Base-by-base conservation (phyloP, 2,113 vertebrate genomes). In the Antigone vipio region DNA sequence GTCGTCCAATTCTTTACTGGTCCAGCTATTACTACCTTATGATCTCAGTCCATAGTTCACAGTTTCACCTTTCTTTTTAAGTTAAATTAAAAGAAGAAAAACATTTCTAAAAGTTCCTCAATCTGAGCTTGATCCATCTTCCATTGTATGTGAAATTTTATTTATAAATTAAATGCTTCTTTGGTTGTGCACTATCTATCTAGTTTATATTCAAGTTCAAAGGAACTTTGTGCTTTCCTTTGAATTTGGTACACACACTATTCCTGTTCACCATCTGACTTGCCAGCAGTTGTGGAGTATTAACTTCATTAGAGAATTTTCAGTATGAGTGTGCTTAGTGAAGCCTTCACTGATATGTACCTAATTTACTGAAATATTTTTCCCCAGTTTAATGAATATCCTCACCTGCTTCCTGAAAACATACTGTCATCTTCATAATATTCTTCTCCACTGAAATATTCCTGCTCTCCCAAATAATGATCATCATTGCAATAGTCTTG, bases 401-500 rank as follows among this genome's bases (percentile, higher is more conserved):
- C 92, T 97, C 55, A 99, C 99, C 99, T 99, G 96, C 98, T 99
- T 94, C 98, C 98, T n/a, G 99, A 97, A 52, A 99, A 98, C 91
- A 99, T 99, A 83, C 98, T 98, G 88, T 99, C 98, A 1, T 99
- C 99, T 79, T 99, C 99, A 30, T 98, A 99, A 95, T 98, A 99
- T 89, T 99, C 99, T 73, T 99, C 99, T 26, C 99, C 99, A n/a
- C 99, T 99, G 96, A 98, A 99, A 97, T 99, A 99, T 35, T 99
- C 99, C 60, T 98, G 98, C 44, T 98, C 98, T 94, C 97, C 99
- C n/a, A 98, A 95, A 89, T 98, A 98, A 72, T 74, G 97, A 75
- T 99, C 98, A 73, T 99, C 99, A 62, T 99, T 98, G 93, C 98
- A 98, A 83, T 98, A 98, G 47, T 98, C 97, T 66, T 98, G 95